These are phyloP conservation scores for Himantopus leucocephalus DNA, from an alignment of 2,113 vertebrate species.

Conservation along the genomic window DNA sequence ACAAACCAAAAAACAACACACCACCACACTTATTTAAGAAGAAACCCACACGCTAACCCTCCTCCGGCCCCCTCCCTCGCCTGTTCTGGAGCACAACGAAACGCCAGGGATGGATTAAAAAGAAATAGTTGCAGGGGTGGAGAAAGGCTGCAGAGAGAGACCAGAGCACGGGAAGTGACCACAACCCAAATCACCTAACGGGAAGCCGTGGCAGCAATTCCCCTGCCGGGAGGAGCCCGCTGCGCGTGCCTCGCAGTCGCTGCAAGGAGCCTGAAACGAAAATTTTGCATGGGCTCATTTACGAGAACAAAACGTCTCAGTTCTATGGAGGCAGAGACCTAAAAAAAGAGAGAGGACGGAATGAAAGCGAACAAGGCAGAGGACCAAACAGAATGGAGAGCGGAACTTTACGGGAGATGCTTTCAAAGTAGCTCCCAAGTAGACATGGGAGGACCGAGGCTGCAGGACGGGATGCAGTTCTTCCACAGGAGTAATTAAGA, in stretches of 20 bases:
- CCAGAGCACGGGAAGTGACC: conserved; percentile 18
- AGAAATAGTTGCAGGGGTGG: background rate
- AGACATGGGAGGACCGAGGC: background rate
- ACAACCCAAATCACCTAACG: background rate
- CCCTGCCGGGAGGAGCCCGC: background rate
- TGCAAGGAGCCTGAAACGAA: conserved; percentile 4
- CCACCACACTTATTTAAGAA: background rate
- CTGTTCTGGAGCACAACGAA: background rate
- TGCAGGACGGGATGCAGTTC: background rate
- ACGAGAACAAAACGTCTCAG: conserved; percentile 18
- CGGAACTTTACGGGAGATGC: background rate
- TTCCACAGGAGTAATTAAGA: background rate
- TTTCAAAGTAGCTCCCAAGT: background rate
- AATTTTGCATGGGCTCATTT: conserved; percentile 17
- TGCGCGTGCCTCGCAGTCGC: background rate
- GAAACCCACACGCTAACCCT: background rate
- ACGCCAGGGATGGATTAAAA: background rate
- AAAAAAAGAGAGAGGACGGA: background rate
- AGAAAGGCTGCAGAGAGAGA: background rate
- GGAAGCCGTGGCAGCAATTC: background rate
- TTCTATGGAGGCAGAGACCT: background rate
- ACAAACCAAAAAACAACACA: too few species aligned
- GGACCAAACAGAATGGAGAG: background rate
- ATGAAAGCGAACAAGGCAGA: background rate
- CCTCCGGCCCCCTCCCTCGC: background rate